Base-by-base conservation (phyloP, 2,113 vertebrate species). In the Corythoichthys intestinalis region DNA sequence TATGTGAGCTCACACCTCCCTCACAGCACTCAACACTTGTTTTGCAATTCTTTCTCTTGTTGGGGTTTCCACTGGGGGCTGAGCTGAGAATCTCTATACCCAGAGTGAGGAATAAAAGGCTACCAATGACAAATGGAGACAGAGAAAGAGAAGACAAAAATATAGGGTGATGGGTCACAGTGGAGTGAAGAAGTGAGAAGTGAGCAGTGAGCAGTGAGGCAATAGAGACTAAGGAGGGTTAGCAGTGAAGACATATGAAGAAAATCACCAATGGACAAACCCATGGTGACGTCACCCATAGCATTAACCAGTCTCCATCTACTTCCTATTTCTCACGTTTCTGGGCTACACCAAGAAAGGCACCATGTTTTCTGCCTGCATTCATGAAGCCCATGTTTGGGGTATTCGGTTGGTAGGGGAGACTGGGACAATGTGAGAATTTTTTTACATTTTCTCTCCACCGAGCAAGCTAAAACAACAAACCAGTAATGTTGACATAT, bases 131-230 rank as follows among this genome's bases (percentile, higher is more conserved):
- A 83, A 80, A 73, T 58, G 69, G 66, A 41, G 58, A 68, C 67
- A 70, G 71, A 80, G 79, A 82, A 85, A 74, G 70, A 72, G 70
- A 38, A 77, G 15, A 75, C 70, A 73, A 83, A 87, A 83, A 83
- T 71, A 83, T 60, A 86, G 78, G 86, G 84, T 83, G 77, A 88
- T 82, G 84, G 88, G 88, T 89, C 82, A 71, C 53, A 20, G 53
- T 53, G 61, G 62, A 83, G 67, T 70, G 70, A 71, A 65, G 61
- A 50, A 58, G 66, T 66, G 59, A 57, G 71, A 71, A 72, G 80
- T 72, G 74, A 53, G 74, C 69, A 67, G 76, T 69, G 79, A 82
- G 74, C 69, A 67, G 76, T 69, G 79, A 82, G 74, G 67, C 9
- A 61, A 63, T 47, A 74, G 61, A 82, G 82, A 86, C 82, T 82